These are phyloP conservation scores for Drosophila multiciliata DNA, from an alignment of 2,888 invertebrate species.

Conservation along the genomic window DNA sequence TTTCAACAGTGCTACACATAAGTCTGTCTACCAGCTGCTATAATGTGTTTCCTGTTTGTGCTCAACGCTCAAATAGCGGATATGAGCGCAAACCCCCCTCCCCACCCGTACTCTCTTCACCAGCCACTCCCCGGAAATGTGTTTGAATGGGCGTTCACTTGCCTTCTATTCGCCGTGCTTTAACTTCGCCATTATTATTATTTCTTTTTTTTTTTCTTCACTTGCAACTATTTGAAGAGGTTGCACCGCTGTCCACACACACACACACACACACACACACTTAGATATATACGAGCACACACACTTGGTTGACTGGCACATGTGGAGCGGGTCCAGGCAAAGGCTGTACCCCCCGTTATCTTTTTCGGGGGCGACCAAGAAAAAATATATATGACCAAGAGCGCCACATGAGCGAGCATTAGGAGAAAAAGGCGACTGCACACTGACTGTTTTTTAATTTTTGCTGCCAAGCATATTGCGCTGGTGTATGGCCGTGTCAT, in stretches of 20 bases:
- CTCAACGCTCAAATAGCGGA: constrained; percentile 78
- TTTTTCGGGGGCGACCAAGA: constrained; percentile 71
- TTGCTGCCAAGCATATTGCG: constrained; percentile 59
- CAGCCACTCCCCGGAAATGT: constrained; percentile 64
- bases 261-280: constrained; percentile 20
- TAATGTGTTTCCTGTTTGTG: constrained; percentile 81
- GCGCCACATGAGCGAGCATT: constrained; percentile 67
- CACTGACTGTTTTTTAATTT: constrained; percentile 56
- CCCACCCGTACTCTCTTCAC: neutral
- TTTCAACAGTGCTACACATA: constrained; percentile 81
- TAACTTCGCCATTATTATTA: neutral
- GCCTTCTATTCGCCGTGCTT: constrained; percentile 23
- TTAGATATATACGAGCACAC: neutral
- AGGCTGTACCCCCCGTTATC: constrained; percentile 57
- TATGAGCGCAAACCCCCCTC: constrained; percentile 53
- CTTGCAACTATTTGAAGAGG: constrained; percentile 64
- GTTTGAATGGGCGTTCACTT: constrained; percentile 63
- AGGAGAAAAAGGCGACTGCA: constrained; percentile 53
- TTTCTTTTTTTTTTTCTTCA: constrained; percentile 32
- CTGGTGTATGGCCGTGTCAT: constrained; percentile 47
- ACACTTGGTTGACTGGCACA: constrained; percentile 41
- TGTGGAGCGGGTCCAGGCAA: constrained; percentile 43
- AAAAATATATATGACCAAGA: constrained; percentile 74
- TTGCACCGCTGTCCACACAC: constrained; percentile 65
- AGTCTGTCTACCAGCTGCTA: constrained; percentile 82